A percentile compares a stretch with the other conserved stretches of the same genome.
Evolutionary conservation across 2,888 invertebrate species (phyloP).

Genomic region (Anticlea derivata): DNA sequence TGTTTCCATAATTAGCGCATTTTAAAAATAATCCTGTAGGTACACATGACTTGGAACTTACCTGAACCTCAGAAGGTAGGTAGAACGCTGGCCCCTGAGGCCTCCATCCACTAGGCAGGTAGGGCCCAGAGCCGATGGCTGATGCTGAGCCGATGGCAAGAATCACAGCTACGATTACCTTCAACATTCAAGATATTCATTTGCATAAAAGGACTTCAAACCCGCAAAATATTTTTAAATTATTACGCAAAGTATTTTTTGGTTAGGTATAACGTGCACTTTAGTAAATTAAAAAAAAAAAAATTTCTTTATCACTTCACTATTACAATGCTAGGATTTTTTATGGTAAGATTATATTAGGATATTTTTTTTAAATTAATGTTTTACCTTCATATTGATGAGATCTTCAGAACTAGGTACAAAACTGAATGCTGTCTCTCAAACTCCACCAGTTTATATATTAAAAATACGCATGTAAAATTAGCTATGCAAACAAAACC

Average conservation of each 20-base stretch:
- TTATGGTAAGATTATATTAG: too few species aligned
- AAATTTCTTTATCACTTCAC: too few species aligned
- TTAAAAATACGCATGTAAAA: constrained; percentile 44
- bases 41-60: too few species aligned
- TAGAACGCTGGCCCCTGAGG: constrained; percentile 70
- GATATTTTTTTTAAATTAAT: neutral
- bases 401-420: constrained; percentile 54
- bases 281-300: too few species aligned
- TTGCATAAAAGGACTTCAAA: too few species aligned
- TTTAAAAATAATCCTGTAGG: too few species aligned
- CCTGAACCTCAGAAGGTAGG: constrained; percentile 65
- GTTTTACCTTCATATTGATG: constrained; percentile 71
- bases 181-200: constrained; percentile 12
- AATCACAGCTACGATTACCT: constrained; percentile 58
- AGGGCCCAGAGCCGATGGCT: constrained; percentile 68
- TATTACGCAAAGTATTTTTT: too few species aligned
- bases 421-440: constrained; percentile 53
- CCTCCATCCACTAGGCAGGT: constrained; percentile 74
- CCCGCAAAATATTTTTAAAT: too few species aligned
- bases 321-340: too few species aligned
- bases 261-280: too few species aligned
- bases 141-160: constrained; percentile 57
- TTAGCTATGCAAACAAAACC: constrained; percentile 53
- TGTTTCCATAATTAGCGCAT: too few species aligned
- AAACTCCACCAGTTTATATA: constrained; percentile 55